Evolutionary conservation across 30 jellyfish, hydroid and myxozoan genomes (phyloP), one percentile per base, ranked within the genome.

Genomic region (Sanderia malayensis): DNA sequence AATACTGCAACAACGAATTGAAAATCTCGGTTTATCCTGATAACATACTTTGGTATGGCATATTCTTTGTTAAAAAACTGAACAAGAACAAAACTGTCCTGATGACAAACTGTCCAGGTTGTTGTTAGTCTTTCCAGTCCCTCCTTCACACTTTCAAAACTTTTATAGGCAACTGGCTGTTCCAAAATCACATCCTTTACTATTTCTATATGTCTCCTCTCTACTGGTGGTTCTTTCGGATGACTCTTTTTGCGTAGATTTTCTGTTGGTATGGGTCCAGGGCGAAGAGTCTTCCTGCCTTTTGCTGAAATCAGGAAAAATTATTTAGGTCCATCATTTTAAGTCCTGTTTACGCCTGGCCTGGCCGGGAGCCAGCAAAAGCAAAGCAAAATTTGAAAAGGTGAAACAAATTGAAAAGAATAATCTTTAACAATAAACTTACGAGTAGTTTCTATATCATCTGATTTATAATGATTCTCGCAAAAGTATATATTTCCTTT

Each of bases 231-330:
- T 60, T 2, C 72, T 60, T 4, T 60, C 19, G 44, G 20, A 27
- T 60, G 72, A 60, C 72, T 21, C 19, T 60, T 26, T 60, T 4
- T n/a, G 6, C 45, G 72, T 45, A 60, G 44, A 60, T 60, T 60
- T 19, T 60, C 72, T 26, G 72, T 60, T 60, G 72, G 72, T 4
- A 60, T 60, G 4, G 72, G 45, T 19, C 72, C 72, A 19, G 72
- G 72, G 4, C 72, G 72, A 60, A 60, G 72, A 2, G 72, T 19
- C 46, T 60, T 60, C 72, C 45, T 60, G 4, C 72, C 72, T 19
- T 60, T 60, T 60, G 72, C 72, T 60, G 45, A 9, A 60, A 27
- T 2, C 45, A 60, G 15, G 15, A 41, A 41, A 6, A 41, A 41
- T 41, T 8, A 15, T 8, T 41, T 41, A 41, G 55, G 55, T 15